Percentiles rank a stretch among this genome's conserved stretches.
phyloP scores from a whole-genome alignment of 37 sponge, comb jelly and placozoan genomes.

The Aplysina aerophoba region DNA sequence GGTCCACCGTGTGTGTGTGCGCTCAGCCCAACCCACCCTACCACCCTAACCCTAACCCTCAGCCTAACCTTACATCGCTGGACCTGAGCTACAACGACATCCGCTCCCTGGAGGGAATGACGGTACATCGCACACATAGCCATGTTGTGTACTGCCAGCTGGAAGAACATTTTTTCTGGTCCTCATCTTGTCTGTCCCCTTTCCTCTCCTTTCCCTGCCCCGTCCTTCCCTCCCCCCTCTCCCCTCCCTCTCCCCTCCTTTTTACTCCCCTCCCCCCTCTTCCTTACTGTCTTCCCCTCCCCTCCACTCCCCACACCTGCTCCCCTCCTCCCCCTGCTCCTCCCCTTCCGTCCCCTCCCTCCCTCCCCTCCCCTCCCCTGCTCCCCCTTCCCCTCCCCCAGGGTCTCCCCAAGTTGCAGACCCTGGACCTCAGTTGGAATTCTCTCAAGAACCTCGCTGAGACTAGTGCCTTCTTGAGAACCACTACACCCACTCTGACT shows the following conservation, averaged over 20 bases:
- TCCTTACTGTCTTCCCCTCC: not conserved
- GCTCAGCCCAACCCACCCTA: not conserved
- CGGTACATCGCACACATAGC: conserved; percentile 34
- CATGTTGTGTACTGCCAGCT: too few species aligned
- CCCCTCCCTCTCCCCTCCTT: too few species aligned
- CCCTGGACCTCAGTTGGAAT: conserved; percentile 90
- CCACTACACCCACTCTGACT: conserved; percentile 65
- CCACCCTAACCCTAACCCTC: not conserved
- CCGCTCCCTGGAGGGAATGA: conserved; percentile 76
- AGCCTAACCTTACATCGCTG: conserved; percentile 68
- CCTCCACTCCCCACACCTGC: too few species aligned
- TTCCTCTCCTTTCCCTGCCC: too few species aligned
- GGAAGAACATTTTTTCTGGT: too few species aligned
- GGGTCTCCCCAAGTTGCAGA: conserved; percentile 70
- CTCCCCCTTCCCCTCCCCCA: not conserved
- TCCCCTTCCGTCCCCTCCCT: conserved; percentile 3
- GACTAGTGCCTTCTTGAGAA: conserved; percentile 50
- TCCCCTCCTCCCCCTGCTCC: too few species aligned
- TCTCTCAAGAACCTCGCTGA: conserved; percentile 45
- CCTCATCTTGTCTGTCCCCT: too few species aligned
- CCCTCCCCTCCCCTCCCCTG: not conserved
- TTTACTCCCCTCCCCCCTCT: too few species aligned
- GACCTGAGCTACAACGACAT: conserved; percentile 83
- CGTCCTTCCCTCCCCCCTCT: too few species aligned
- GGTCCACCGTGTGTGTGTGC: too few species aligned